Evolutionary conservation across 1,140 invertebrate genomes (phyloP).

Genomic region (Hylaeus anthracinus): DNA sequence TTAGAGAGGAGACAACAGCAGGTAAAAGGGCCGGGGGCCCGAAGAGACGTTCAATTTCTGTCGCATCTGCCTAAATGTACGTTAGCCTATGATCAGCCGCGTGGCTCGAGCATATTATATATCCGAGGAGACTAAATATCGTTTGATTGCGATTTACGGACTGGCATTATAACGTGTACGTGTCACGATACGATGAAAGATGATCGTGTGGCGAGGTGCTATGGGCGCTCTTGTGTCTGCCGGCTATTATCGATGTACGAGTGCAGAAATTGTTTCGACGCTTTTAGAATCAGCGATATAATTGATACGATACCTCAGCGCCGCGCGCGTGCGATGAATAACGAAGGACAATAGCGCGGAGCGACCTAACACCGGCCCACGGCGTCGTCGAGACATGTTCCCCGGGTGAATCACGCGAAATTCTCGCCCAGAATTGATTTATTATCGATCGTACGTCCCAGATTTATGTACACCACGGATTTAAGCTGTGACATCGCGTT

Average conservation of each 20-base stretch:
- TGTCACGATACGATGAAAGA: conserved; percentile 42
- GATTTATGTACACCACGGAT: conserved; percentile 6
- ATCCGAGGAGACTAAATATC: conserved; percentile 49
- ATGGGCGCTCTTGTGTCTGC: neutral
- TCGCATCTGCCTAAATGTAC: conserved; percentile 73
- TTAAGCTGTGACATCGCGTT: too few species aligned
- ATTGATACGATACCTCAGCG: conserved; percentile 15
- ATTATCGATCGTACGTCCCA: neutral
- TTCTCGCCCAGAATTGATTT: conserved; percentile 18
- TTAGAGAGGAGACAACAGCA: neutral
- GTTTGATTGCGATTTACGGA: conserved; percentile 53
- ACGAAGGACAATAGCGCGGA: neutral
- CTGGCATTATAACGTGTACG: conserved; percentile 40
- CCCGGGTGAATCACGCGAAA: neutral
- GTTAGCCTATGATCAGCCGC: conserved; percentile 64
- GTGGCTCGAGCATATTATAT: conserved; percentile 43
- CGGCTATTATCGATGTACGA: conserved; percentile 34
- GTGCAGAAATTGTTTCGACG: conserved; percentile 41
- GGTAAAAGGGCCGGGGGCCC: neutral
- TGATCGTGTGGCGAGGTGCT: conserved; percentile 9
- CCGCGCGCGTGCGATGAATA: conserved; percentile 32
- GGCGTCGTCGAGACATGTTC: neutral
- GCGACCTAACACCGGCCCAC: neutral
- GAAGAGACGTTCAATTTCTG: conserved; percentile 66
- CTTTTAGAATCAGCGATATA: conserved; percentile 21